These are phyloP conservation scores for Coilia nasus DNA, from an alignment of 2,797 vertebrate species.

Conservation along the genomic window DNA sequence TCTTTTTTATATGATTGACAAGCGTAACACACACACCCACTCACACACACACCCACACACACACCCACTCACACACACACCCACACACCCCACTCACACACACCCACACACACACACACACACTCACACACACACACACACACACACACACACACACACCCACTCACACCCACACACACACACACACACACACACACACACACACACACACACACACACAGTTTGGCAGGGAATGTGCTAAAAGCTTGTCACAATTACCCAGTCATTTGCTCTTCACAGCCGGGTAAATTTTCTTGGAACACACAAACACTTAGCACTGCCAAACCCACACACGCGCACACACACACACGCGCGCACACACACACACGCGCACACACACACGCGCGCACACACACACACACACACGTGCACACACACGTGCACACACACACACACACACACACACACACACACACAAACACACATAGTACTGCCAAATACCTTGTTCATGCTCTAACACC, in stretches of 20 bases:
- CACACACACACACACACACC: conserved; percentile 8
- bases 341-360: not conserved
- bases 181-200: conserved; percentile 14
- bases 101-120: not conserved
- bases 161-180: not conserved
- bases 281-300: conserved; percentile 48
- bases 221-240: conserved; percentile 42
- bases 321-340: too few relatives aligned
- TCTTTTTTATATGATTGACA: conserved; percentile 51
- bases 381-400: not conserved
- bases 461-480: not conserved
- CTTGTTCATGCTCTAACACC: too few relatives aligned
- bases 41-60: too few relatives aligned
- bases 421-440: not conserved
- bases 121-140: not conserved
- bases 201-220: conserved; percentile 34
- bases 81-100: not conserved
- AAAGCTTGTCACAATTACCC: conserved; percentile 55
- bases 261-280: conserved; percentile 50
- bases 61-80: too few relatives aligned
- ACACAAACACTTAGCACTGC: not conserved
- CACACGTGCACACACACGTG: not conserved
- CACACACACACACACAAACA: conserved; percentile 28
- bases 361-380: not conserved
- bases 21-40: conserved; percentile 28